phyloP scores from a whole-genome alignment of 2,113 vertebrate genomes.

The Mirounga angustirostris region DNA sequence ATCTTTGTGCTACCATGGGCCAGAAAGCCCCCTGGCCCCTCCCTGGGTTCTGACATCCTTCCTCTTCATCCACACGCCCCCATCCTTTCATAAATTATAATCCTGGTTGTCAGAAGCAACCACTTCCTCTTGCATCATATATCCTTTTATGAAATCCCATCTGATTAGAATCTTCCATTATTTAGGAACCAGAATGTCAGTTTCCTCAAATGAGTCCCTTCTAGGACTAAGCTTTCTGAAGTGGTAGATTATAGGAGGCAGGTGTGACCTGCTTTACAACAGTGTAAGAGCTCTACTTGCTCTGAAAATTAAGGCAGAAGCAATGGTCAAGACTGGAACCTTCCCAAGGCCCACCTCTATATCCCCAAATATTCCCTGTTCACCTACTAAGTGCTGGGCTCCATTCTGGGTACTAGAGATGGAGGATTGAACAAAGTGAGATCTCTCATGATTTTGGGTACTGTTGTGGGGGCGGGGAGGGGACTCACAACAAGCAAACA shows the following conservation, averaged over 20 bases:
- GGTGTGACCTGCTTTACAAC: neutral
- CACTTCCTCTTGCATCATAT: neutral
- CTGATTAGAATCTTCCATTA: neutral
- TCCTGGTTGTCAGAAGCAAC: neutral
- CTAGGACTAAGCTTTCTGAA: neutral
- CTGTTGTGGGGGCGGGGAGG: neutral
- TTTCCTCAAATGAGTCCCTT: neutral
- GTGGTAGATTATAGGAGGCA: neutral
- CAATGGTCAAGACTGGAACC: too few species aligned
- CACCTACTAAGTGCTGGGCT: neutral
- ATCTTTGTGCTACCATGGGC: rapidly evolving
- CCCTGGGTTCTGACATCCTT: neutral
- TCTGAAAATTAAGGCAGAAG: neutral
- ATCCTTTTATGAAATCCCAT: neutral
- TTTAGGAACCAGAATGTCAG: neutral
- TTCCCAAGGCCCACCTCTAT: too few species aligned
- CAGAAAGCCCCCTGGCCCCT: neutral
- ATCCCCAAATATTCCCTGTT: neutral
- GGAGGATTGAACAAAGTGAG: neutral
- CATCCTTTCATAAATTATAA: neutral
- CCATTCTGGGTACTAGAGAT: neutral
- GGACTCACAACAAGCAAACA: neutral
- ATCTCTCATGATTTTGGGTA: neutral
- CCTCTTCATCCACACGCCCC: neutral
- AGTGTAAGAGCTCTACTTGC: neutral